Evolutionary conservation across 2,888 invertebrate species (phyloP).

Genomic region (Ernsta delagoae): DNA sequence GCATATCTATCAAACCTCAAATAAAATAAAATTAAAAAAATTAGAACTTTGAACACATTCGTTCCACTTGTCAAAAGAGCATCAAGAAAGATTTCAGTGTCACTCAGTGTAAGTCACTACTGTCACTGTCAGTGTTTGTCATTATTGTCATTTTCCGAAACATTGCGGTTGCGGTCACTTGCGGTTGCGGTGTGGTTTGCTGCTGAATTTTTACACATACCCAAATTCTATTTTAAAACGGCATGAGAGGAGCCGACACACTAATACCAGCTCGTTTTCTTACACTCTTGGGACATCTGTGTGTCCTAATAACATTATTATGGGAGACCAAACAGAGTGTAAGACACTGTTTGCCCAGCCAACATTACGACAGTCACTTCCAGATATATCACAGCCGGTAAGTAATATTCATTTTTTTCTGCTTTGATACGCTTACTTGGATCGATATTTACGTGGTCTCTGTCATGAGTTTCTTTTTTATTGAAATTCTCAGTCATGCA

Average conservation of each 20-base stretch:
- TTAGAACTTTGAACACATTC: no score
- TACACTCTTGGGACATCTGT: conserved; percentile 88
- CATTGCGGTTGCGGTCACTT: neutral
- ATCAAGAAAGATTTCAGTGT: no score
- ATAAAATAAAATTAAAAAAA: no score
- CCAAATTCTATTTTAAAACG: conserved; percentile 45
- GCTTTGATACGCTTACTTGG: conserved; percentile 1
- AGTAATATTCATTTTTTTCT: conserved; percentile 51
- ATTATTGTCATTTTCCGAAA: conserved; percentile 2
- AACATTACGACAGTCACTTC: conserved; percentile 75
- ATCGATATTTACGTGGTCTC: conserved; percentile 6
- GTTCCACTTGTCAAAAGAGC: no score
- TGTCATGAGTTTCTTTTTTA: conserved; percentile 19
- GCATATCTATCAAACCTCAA: no score
- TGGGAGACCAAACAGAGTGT: conserved; percentile 86
- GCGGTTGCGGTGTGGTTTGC: neutral
- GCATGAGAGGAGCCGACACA: conserved; percentile 76
- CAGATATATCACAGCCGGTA: conserved; percentile 85
- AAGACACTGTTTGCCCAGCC: conserved; percentile 81
- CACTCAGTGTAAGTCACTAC: no score
- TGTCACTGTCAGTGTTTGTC: no score
- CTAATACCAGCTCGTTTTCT: conserved; percentile 89
- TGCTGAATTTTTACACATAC: conserved; percentile 6
- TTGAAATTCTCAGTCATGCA: conserved; percentile 35
- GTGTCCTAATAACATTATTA: conserved; percentile 87